phyloP scores from a whole-genome alignment of 2,113 vertebrate genomes.

The Pavo muticus region DNA sequence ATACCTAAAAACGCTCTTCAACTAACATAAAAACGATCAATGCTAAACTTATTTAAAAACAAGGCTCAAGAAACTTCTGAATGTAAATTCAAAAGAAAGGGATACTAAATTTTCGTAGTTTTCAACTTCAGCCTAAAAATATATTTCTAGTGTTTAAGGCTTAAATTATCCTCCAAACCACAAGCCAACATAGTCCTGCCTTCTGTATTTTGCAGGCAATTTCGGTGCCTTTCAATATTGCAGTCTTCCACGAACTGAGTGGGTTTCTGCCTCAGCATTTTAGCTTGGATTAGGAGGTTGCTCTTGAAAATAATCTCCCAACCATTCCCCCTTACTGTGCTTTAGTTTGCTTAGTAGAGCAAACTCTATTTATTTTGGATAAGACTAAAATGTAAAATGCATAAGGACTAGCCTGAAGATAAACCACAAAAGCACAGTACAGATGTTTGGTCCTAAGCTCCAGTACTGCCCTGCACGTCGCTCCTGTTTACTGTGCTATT shows the following conservation, averaged over 20 bases:
- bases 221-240: background rate
- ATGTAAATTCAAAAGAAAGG: background rate
- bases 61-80: background rate
- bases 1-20: background rate
- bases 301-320: background rate
- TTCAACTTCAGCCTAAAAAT: background rate
- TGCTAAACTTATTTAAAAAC: background rate
- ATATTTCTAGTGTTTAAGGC: background rate
- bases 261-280: background rate
- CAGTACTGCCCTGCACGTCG: background rate
- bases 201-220: background rate
- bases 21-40: background rate
- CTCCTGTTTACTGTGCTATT: background rate
- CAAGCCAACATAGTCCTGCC: background rate
- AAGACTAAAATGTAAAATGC: background rate
- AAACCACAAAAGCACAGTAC: background rate
- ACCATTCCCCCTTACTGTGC: background rate
- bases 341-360: background rate
- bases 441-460: background rate
- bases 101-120: background rate
- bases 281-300: background rate
- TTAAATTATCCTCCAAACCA: conserved; percentile 21
- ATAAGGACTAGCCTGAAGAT: background rate
- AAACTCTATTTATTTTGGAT: background rate
- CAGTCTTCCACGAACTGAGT: background rate